Conservation (phyloP, 2,113 vertebrate genomes). For the Cygnus atratus region DNA sequence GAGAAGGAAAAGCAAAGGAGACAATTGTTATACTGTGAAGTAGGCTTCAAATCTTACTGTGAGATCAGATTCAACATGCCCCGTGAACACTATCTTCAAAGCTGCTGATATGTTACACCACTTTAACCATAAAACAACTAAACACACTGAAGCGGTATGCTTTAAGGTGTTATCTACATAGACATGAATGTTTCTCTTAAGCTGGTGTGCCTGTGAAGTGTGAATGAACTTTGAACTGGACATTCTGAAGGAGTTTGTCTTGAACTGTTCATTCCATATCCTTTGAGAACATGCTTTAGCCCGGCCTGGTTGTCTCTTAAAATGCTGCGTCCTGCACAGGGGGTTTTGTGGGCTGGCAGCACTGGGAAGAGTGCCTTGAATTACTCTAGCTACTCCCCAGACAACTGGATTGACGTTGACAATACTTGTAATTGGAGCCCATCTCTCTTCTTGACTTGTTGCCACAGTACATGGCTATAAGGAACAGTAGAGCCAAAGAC, state of each 20-base stretch:
- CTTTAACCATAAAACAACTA: background rate
- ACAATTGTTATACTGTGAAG: conserved; percentile 58
- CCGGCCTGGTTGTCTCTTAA: conserved; percentile 19
- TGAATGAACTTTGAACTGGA: background rate
- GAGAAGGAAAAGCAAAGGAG: background rate
- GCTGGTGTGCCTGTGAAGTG: background rate
- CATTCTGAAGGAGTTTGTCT: background rate
- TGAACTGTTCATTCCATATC: background rate
- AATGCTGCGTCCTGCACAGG: background rate
- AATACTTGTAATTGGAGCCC: background rate
- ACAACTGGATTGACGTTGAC: conserved; percentile 29
- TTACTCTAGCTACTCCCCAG: conserved; percentile 25
- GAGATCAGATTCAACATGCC: background rate
- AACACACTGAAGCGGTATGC: background rate
- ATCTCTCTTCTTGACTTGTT: background rate
- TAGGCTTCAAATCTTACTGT: background rate
- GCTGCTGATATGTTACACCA: conserved; percentile 47
- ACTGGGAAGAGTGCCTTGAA: conserved; percentile 69
- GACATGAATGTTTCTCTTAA: background rate
- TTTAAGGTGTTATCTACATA: background rate
- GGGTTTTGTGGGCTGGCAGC: conserved; percentile 35
- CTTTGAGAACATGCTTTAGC: conserved; percentile 29
- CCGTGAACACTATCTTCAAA: conserved; percentile 27
- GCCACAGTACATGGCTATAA: conserved; percentile 16
- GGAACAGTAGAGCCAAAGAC: conserved; percentile 8